A percentile compares a stretch with the other conserved stretches of the same genome.
Evolutionary conservation across 2,888 invertebrate species (phyloP).

Genomic region (Dilophus febrilis): DNA sequence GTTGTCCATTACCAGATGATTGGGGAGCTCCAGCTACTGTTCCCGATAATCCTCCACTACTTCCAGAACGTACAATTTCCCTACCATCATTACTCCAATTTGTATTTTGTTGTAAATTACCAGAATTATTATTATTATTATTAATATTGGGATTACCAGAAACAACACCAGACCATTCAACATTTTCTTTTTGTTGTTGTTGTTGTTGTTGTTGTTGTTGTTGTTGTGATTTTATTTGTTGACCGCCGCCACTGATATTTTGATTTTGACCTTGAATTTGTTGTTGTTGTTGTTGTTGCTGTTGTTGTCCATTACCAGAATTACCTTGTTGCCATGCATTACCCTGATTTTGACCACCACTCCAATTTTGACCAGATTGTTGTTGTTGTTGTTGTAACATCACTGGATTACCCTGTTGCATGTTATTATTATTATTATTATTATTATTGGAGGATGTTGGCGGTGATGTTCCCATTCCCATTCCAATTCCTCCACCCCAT

Average conservation of each 20-base stretch:
- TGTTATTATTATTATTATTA: neutral
- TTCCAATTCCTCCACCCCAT: neutral
- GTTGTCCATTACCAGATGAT: too few relatives aligned
- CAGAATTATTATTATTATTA: constrained; percentile 16
- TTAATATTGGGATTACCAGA: constrained; percentile 28
- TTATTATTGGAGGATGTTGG: neutral
- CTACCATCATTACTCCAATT: constrained; percentile 43
- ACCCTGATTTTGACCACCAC: constrained; percentile 23
- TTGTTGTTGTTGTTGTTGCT: too few relatives aligned
- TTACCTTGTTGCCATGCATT: constrained; percentile 30
- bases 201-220: too few relatives aligned
- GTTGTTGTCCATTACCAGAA: constrained; percentile 8
- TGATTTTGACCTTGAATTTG: too few relatives aligned
- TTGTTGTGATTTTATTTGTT: too few relatives aligned
- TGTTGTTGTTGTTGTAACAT: neutral
- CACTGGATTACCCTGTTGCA: too few relatives aligned
- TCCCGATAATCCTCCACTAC: constrained; percentile 19
- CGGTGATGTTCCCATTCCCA: neutral
- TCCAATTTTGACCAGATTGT: too few relatives aligned
- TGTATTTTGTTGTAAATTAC: too few relatives aligned
- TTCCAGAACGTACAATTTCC: constrained; percentile 33
- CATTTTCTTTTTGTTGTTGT: constrained; percentile 36
- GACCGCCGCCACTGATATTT: constrained; percentile 17
- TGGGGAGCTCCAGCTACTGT: too few relatives aligned
- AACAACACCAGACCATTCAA: constrained; percentile 32